These are phyloP conservation scores for Diadumene lineata DNA, from an alignment of 92 coral and sea anemone species.

Conservation along the genomic window DNA sequence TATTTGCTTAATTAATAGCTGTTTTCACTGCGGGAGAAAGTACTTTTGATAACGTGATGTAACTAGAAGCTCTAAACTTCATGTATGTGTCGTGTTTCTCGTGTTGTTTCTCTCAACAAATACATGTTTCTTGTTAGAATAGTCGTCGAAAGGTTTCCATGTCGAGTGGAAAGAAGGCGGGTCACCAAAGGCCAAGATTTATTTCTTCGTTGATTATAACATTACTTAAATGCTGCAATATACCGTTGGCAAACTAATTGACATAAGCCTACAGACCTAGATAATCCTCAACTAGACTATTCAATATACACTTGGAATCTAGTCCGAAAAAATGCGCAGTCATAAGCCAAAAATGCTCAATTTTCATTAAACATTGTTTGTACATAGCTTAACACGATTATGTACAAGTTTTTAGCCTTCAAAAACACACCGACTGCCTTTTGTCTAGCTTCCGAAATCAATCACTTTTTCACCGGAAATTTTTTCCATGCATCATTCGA, in stretches of 20 bases:
- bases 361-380: neutral
- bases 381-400: slow-evolving; percentile 5
- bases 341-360: neutral
- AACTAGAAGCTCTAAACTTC: neutral
- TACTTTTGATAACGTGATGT: slow-evolving; percentile 3
- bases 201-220: neutral
- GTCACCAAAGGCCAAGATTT: neutral
- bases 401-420: slow-evolving; percentile 4
- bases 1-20: neutral
- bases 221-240: neutral
- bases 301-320: too few relatives aligned
- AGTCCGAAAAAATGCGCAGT: too few relatives aligned
- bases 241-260: neutral
- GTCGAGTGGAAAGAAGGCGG: slow-evolving; percentile 1
- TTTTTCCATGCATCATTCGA: neutral
- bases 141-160: slow-evolving; percentile 7
- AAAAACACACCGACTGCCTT: neutral
- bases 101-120: neutral
- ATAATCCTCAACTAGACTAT: neutral
- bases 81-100: neutral
- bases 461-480: slow-evolving; percentile 7
- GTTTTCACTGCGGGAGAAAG: neutral
- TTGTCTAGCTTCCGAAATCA: neutral
- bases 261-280: neutral
- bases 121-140: neutral